Conservation (phyloP, 2,888 invertebrate species). For the Catocala fraxini region DNA sequence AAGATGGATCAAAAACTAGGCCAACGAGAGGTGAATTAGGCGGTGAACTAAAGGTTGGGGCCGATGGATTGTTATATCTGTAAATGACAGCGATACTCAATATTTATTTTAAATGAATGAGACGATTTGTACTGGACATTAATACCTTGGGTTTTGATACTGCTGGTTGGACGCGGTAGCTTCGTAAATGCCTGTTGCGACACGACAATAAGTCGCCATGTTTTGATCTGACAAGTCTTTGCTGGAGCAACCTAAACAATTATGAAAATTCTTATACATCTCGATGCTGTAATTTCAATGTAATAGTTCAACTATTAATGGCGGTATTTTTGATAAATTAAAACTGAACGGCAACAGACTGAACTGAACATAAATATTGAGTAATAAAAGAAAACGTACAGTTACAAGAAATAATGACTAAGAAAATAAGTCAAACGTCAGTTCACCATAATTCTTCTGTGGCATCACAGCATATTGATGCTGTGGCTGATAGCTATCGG, state of each 20-base stretch:
- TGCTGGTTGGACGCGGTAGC: conserved; percentile 73
- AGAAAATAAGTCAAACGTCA: not conserved
- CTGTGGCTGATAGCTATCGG: conserved; percentile 58
- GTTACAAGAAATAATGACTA: not conserved
- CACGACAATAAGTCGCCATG: conserved; percentile 76
- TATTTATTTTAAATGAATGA: conserved; percentile 26
- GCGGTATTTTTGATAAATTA: too few species aligned
- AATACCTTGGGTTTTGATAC: conserved; percentile 75
- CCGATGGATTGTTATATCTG: conserved; percentile 78
- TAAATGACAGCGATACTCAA: conserved; percentile 56
- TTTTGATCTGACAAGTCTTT: conserved; percentile 77
- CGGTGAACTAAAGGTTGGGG: conserved; percentile 81
- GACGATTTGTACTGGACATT: conserved; percentile 29
- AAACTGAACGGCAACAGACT: too few species aligned
- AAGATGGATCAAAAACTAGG: conserved; percentile 79
- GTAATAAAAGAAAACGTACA: not conserved
- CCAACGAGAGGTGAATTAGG: conserved; percentile 83
- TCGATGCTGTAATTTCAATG: too few species aligned
- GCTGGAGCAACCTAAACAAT: conserved; percentile 66
- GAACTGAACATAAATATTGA: too few species aligned
- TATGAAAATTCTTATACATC: not conserved
- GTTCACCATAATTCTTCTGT: conserved; percentile 75
- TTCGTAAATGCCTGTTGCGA: conserved; percentile 77
- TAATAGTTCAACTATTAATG: too few species aligned
- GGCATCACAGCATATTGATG: conserved; percentile 71